phyloP scores from a whole-genome alignment of 2,888 invertebrate species.

The Pheosia tremula region DNA sequence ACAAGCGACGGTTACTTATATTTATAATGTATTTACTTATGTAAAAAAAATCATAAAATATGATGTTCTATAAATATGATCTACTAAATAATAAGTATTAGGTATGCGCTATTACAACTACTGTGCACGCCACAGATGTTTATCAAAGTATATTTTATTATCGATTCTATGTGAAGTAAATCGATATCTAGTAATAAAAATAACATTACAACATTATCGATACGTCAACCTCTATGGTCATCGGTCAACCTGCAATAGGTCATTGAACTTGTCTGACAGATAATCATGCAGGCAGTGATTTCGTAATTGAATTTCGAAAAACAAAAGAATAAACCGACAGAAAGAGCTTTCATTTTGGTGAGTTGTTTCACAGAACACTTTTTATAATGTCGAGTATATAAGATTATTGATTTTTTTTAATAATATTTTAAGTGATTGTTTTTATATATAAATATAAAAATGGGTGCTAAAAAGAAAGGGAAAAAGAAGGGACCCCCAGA shows the following conservation, averaged over 20 bases:
- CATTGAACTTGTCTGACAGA: slow-evolving; percentile 1
- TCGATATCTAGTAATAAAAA: neutral
- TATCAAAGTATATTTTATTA: no score
- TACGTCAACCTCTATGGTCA: neutral
- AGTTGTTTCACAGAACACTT: slow-evolving; percentile 49
- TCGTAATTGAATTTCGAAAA: slow-evolving; percentile 34
- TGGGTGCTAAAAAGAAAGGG: slow-evolving; percentile 68
- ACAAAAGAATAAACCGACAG: slow-evolving; percentile 38
- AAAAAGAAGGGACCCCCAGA: slow-evolving; percentile 68
- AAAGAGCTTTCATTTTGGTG: slow-evolving; percentile 39
- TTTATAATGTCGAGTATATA: slow-evolving; percentile 66
- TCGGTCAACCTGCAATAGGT: neutral
- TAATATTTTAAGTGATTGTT: slow-evolving; percentile 43
- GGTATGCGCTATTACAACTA: no score
- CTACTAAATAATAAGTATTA: neutral
- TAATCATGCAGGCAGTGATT: neutral
- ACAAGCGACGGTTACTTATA: neutral
- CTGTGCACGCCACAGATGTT: no score
- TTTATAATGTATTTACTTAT: neutral
- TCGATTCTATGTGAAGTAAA: neutral
- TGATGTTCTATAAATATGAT: no score
- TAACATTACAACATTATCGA: neutral
- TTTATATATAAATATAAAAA: slow-evolving; percentile 36
- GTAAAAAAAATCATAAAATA: no score
- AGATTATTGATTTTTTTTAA: slow-evolving; percentile 39